Base-by-base conservation (phyloP, 2,113 vertebrate species). In the Bettongia penicillata region DNA sequence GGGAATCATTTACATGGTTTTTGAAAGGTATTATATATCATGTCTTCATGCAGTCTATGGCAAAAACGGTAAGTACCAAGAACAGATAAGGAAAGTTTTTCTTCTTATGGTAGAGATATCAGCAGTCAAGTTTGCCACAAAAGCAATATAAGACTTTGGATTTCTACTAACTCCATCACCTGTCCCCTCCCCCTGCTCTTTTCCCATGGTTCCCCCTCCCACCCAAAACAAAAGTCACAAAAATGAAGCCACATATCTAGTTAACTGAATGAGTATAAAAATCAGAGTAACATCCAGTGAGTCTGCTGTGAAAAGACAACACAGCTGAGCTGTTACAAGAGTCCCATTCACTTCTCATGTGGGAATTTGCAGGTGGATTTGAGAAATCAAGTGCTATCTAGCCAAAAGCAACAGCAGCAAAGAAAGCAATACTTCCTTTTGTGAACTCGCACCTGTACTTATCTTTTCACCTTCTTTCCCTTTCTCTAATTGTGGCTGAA, bases 291-390 rank as follows among this genome's bases (percentile, higher is more conserved):
- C 2, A 84, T 43, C 0, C n/a, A 84, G 1, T 43, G 68, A 43
- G n/a, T 84, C 16, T 84, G 5, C n/a, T 23, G 6, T 43, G n/a
- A 84, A 43, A 77, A 84, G 37, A 43, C 68, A 89, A 93, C 7
- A 37, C 0, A 47, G 16, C 1, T 0, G 48, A 12, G 0, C 7
- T 2, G 3, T 48, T 25, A 89, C 3, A 0, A 51, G 0, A 0
- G 0, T 0, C 25, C n/a, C 0, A 0, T 0, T 89, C 12, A 77
- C 2, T 0, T 10, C 0, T 0, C 51, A 52, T 77, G 43, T 26
- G 1, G 6, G 37, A 84, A 43, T 89, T 89, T 84, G 14, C 11
- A 90, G 47, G 51, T 28, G n/a, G 52, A 24, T 51, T 4, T 90
- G 48, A 90, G 49, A 90, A 24, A 48, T 90, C 90, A 5, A 61